Percentiles rank a stretch among this genome's conserved stretches.
Conservation (phyloP, 2,888 invertebrate species). For the Hermodice carunculata region DNA sequence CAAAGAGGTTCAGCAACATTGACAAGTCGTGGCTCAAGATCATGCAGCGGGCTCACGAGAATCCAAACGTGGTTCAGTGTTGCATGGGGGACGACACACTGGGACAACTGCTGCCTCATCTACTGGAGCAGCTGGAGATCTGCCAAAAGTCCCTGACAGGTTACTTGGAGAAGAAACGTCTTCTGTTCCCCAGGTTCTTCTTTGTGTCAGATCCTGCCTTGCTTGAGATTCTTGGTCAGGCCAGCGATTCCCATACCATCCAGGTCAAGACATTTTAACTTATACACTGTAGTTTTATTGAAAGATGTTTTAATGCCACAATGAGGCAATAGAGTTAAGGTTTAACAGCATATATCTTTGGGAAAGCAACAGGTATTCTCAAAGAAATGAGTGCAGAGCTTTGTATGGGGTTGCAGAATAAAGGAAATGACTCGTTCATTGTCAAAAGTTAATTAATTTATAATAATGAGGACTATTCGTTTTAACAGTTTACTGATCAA, state of each 20-base stretch:
- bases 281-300: background rate
- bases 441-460: too few relatives aligned
- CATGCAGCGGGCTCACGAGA: constrained; percentile 89
- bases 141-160: constrained; percentile 98
- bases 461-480: too few relatives aligned
- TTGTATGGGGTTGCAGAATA: too few relatives aligned
- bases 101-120: constrained; percentile 90
- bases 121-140: constrained; percentile 95
- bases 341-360: too few relatives aligned
- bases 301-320: too few relatives aligned
- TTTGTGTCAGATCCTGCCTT: constrained; percentile 71
- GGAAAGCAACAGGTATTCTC: too few relatives aligned
- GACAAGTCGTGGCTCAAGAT: constrained; percentile 99
- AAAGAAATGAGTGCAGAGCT: too few relatives aligned
- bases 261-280: constrained; percentile 52
- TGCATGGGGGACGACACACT: constrained; percentile 96
- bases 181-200: constrained; percentile 69
- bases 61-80: constrained; percentile 94
- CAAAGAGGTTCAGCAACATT: constrained; percentile 85
- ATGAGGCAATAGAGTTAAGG: too few relatives aligned
- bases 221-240: constrained; percentile 70
- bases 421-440: too few relatives aligned
- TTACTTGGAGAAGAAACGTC: constrained; percentile 21
- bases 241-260: constrained; percentile 71
- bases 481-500: too few relatives aligned